Evolutionary conservation across 2,113 vertebrate genomes (phyloP).

Genomic region (Phylloscopus whistleri): DNA sequence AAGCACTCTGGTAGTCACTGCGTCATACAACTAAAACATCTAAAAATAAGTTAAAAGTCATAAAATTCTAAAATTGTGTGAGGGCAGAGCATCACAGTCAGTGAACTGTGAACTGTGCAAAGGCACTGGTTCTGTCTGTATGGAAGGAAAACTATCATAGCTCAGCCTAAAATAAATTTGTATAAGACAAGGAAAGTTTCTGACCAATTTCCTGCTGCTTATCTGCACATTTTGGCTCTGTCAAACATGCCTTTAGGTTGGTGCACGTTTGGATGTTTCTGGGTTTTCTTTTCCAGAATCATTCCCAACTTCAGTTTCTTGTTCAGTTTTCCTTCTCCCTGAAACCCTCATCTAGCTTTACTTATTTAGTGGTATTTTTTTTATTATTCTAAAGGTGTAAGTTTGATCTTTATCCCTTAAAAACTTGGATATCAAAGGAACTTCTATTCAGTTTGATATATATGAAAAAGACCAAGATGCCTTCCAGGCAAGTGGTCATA

Average conservation of each 20-base stretch:
- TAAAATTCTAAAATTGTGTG: background rate
- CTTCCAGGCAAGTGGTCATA: slow-evolving; percentile 13
- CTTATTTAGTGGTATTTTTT: background rate
- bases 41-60: background rate
- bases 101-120: background rate
- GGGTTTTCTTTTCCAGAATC: background rate
- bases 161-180: background rate
- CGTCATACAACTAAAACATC: background rate
- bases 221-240: background rate
- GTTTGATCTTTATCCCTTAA: slow-evolving; percentile 38
- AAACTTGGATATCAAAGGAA: slow-evolving; percentile 37
- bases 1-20: background rate
- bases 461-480: background rate
- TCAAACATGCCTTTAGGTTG: background rate
- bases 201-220: background rate
- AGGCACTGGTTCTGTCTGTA: background rate
- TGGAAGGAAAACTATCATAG: background rate
- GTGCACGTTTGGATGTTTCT: background rate
- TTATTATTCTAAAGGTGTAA: background rate
- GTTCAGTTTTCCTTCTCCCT: background rate
- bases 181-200: background rate
- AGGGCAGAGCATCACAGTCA: background rate
- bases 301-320: background rate
- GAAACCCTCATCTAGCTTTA: background rate
- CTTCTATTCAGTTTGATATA: slow-evolving; percentile 40